phyloP scores from a whole-genome alignment of 2,113 vertebrate species.

The Vireo altiloquus region DNA sequence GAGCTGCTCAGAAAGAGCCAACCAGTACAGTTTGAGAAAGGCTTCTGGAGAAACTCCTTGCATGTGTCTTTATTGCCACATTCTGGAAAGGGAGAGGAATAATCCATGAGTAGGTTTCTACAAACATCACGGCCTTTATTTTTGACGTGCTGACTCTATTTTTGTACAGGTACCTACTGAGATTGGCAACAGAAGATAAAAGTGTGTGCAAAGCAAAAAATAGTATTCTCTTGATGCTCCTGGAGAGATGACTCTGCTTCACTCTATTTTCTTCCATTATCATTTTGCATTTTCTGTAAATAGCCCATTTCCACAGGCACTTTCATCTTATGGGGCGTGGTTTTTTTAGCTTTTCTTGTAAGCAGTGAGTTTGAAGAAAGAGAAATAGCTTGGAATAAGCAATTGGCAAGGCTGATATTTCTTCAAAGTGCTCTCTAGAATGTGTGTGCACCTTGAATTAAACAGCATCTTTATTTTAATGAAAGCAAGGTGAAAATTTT shows the following conservation, averaged over 20 bases:
- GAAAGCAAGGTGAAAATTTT: not conserved
- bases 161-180: not conserved
- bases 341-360: not conserved
- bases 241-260: not conserved
- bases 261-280: not conserved
- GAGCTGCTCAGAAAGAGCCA: not conserved
- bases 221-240: not conserved
- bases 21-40: not conserved
- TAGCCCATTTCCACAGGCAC: not conserved
- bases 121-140: not conserved
- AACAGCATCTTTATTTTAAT: not conserved
- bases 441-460: not conserved
- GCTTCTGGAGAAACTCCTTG: not conserved
- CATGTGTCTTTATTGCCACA: slow-evolving; percentile 72
- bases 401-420: not conserved
- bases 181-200: not conserved
- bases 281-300: not conserved
- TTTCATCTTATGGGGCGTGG: not conserved
- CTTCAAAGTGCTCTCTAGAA: not conserved
- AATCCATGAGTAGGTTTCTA: not conserved
- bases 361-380: not conserved
- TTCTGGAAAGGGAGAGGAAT: slow-evolving; percentile 55
- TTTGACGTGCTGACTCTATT: not conserved
- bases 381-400: not conserved
- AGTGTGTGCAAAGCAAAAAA: not conserved